Evolutionary conservation across 2,888 invertebrate genomes (phyloP).

Genomic region (Xestia sexstrigata): DNA sequence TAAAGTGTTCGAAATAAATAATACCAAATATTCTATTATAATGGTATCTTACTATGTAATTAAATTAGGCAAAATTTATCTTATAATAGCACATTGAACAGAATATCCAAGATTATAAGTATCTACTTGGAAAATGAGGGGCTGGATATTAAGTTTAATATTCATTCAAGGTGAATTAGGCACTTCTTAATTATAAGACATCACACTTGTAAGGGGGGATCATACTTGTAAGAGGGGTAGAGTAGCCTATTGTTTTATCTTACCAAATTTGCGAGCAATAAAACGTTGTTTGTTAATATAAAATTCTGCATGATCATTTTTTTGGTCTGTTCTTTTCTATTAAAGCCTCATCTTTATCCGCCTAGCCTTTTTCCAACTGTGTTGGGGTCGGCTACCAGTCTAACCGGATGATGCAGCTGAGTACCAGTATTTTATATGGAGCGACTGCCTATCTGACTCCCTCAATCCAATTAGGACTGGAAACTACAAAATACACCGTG

Average conservation of each 20-base stretch:
- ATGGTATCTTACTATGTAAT: conserved; percentile 25
- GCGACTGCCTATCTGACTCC: too few species aligned
- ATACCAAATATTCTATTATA: conserved; percentile 21
- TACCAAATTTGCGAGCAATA: neutral
- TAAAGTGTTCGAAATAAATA: conserved; percentile 19
- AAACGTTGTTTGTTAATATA: neutral
- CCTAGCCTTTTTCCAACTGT: too few species aligned
- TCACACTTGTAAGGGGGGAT: neutral
- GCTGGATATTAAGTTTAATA: conserved; percentile 33
- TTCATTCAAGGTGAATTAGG: conserved; percentile 9
- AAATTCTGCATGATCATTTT: neutral
- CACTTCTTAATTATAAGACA: conserved; percentile 27
- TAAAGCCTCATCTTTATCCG: too few species aligned
- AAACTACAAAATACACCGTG: too few species aligned
- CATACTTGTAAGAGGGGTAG: neutral
- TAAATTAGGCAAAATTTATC: conserved; percentile 33
- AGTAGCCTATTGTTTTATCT: conserved; percentile 4
- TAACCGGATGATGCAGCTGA: too few species aligned
- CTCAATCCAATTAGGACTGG: too few species aligned
- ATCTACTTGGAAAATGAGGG: conserved; percentile 16
- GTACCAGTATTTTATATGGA: too few species aligned
- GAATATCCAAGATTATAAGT: conserved; percentile 35
- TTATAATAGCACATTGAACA: conserved; percentile 26
- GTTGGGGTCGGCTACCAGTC: too few species aligned
- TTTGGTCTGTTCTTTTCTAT: too few species aligned